phyloP scores from a whole-genome alignment of 92 coral and sea anemone species.

The Montipora capitata region DNA sequence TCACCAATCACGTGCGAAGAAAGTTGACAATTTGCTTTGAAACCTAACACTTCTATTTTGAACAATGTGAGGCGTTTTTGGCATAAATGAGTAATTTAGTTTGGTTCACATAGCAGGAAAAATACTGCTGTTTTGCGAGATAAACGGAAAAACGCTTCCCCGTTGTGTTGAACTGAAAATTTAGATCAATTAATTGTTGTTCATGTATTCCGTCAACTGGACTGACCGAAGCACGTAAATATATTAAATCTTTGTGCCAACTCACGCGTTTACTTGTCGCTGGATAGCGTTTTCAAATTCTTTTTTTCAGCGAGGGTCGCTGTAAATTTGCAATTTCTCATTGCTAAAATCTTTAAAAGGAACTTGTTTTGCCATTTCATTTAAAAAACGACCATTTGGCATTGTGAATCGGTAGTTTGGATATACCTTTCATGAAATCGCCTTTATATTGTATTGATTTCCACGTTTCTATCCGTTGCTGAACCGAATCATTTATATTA shows the following conservation, averaged over 20 bases:
- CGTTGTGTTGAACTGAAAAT: conserved; percentile 2
- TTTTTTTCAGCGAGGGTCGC: conserved; percentile 7
- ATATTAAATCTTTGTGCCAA: not conserved
- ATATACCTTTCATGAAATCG: not conserved
- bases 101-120: not conserved
- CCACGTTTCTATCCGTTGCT: conserved; percentile 13
- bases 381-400: not conserved
- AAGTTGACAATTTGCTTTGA: conserved; percentile 86
- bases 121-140: conserved; percentile 48
- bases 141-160: not conserved
- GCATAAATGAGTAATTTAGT: conserved; percentile 34
- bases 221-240: not conserved
- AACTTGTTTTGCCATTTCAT: conserved; percentile 24
- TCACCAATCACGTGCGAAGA: conserved; percentile 85
- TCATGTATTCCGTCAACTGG: not conserved
- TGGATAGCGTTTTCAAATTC: conserved; percentile 27
- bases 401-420: not conserved
- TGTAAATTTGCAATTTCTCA: not conserved
- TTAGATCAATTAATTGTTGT: not conserved
- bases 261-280: conserved; percentile 6
- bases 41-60: conserved; percentile 83
- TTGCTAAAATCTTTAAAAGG: conserved; percentile 18
- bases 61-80: conserved; percentile 64
- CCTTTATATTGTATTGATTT: conserved; percentile 33
- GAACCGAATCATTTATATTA: conserved; percentile 39